A percentile compares a stretch with the other conserved stretches of the same genome.
These are phyloP conservation scores for Phymastichus coffea DNA, from an alignment of 1,140 invertebrate genomes.

Conservation along the genomic window DNA sequence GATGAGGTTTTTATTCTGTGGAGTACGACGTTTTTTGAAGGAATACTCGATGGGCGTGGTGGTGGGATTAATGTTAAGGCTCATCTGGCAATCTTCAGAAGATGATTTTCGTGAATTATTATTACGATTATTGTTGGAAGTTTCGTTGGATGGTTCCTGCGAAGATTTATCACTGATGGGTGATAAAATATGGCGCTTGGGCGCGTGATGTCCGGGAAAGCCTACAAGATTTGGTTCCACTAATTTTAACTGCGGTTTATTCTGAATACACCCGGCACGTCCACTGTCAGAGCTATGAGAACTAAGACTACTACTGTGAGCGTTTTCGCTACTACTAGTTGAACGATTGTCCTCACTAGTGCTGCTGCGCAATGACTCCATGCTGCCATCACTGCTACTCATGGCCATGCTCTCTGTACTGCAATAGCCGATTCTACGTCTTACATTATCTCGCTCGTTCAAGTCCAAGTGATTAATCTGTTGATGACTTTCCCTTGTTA, in stretches of 20 bases:
- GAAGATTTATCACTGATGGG: constrained; percentile 90
- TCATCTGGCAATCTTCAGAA: constrained; percentile 58
- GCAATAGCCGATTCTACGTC: constrained; percentile 71
- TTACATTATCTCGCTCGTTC: too few relatives aligned
- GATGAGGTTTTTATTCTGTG: constrained; percentile 76
- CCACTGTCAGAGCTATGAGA: constrained; percentile 81
- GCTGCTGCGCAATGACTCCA: constrained; percentile 79
- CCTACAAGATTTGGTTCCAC: constrained; percentile 64
- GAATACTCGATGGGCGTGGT: constrained; percentile 50
- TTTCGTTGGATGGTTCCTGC: constrained; percentile 77
- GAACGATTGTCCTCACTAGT: constrained; percentile 80
- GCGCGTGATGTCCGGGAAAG: constrained; percentile 66
- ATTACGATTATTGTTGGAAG: constrained; percentile 75
- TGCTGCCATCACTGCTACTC: constrained; percentile 78
- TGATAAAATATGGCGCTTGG: constrained; percentile 80
- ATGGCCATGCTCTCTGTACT: constrained; percentile 85
- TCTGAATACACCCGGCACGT: constrained; percentile 59
- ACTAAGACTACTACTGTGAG: constrained; percentile 75
- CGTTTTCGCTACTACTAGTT: constrained; percentile 76
- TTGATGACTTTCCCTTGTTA: constrained; percentile 35
- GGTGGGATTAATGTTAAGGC: constrained; percentile 56
- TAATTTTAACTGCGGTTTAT: constrained; percentile 48
- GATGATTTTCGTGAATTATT: constrained; percentile 74
- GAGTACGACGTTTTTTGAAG: constrained; percentile 62
- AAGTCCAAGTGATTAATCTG: neutral